Conservation (phyloP, 2,797 vertebrate genomes). For the Tadarida brasiliensis region DNA sequence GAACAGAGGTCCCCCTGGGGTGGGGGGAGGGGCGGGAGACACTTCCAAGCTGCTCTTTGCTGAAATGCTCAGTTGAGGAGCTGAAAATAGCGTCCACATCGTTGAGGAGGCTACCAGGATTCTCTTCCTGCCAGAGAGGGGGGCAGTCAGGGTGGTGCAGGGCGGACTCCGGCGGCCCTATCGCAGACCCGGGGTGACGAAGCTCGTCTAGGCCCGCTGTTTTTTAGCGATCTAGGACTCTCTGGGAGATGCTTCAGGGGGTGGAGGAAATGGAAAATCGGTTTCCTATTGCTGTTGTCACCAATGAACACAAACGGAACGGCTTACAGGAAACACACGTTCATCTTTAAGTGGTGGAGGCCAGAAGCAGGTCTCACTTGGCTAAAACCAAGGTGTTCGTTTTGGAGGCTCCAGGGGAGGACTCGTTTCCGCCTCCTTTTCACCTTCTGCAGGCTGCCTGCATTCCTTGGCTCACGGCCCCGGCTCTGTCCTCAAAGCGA, state of each 20-base stretch:
- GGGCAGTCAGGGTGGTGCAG: not conserved
- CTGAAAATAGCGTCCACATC: conserved; percentile 36
- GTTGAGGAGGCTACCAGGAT: not conserved
- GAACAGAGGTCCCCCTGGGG: not conserved
- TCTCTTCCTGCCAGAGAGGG: not conserved
- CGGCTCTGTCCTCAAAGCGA: not conserved
- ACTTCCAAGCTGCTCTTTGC: conserved; percentile 29
- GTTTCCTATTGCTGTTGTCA: not conserved
- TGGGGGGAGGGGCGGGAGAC: not conserved
- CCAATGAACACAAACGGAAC: not conserved
- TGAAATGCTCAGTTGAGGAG: not conserved
- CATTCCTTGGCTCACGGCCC: not conserved
- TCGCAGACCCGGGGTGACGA: accelerated
- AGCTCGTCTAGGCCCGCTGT: not conserved
- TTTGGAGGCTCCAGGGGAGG: not conserved
- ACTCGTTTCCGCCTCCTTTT: not conserved
- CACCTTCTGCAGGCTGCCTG: not conserved
- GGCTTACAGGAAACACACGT: not conserved
- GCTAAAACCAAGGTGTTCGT: not conserved
- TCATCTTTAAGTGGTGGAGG: not conserved
- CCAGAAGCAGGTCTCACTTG: not conserved
- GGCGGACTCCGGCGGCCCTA: accelerated
- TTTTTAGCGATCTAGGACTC: not conserved
- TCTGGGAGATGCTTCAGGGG: too few species aligned
- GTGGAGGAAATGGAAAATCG: not conserved